phyloP scores from a whole-genome alignment of 2,797 vertebrate genomes.

The Acestrorhynchus altus region DNA sequence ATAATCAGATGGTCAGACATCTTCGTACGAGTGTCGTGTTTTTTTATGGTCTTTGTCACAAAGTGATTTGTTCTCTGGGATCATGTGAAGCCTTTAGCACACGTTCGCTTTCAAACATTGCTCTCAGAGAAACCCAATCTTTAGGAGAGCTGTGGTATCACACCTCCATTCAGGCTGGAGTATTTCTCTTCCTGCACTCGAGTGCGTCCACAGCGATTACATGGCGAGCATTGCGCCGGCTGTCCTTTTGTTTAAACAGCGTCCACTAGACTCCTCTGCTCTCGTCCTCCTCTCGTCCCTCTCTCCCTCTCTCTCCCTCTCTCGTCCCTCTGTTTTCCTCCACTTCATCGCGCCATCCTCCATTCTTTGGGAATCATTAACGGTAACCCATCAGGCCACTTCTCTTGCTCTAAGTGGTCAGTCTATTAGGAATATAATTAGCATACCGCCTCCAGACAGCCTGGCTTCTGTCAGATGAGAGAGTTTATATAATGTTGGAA shows the following conservation, averaged over 20 bases:
- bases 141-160: constrained; percentile 39
- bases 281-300: constrained; percentile 24
- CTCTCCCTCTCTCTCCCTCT: constrained; percentile 28
- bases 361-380: constrained; percentile 53
- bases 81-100: constrained; percentile 4
- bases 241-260: constrained; percentile 45
- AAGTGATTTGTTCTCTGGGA: constrained; percentile 2
- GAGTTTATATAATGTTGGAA: constrained; percentile 40
- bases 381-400: constrained; percentile 53
- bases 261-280: constrained; percentile 47
- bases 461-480: constrained; percentile 42
- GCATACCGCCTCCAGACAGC: constrained; percentile 53
- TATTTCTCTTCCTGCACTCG: constrained; percentile 42
- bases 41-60: not conserved
- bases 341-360: constrained; percentile 50
- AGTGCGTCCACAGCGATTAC: constrained; percentile 30
- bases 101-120: constrained; percentile 9
- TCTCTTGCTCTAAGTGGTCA: constrained; percentile 52
- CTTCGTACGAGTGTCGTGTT: not conserved
- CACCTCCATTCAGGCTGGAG: constrained; percentile 52
- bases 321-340: constrained; percentile 42
- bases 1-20: not conserved
- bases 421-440: constrained; percentile 54
- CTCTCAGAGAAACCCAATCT: constrained; percentile 16
- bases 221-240: not conserved